These are phyloP conservation scores for Eulimnadia texana DNA, from an alignment of 1,140 invertebrate genomes.

Conservation along the genomic window DNA sequence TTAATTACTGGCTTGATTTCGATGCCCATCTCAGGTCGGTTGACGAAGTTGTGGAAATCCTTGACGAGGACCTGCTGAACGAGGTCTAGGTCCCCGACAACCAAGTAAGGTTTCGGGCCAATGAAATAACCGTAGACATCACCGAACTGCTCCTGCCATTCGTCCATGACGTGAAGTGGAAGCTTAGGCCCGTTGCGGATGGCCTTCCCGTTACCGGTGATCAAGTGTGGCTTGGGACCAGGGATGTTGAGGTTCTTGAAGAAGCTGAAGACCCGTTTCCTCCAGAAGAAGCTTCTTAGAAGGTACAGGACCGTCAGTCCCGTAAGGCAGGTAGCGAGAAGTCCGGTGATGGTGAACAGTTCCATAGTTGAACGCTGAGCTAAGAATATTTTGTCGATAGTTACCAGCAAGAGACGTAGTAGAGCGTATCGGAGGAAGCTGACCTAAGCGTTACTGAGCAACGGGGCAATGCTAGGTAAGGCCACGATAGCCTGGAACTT, in stretches of 20 bases:
- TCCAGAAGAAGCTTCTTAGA: not conserved
- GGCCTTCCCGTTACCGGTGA: constrained; percentile 25
- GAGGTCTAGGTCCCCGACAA: constrained; percentile 27
- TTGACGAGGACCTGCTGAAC: constrained; percentile 28
- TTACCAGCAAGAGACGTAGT: no score
- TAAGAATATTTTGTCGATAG: not conserved
- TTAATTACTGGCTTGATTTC: constrained; percentile 25
- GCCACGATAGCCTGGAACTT: not conserved
- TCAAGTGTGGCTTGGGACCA: constrained; percentile 25
- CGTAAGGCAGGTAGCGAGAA: not conserved
- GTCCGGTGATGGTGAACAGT: not conserved
- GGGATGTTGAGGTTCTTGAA: constrained; percentile 24
- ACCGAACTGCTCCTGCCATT: constrained; percentile 28
- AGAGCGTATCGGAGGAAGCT: no score
- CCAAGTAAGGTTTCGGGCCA: constrained; percentile 25
- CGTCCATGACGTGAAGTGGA: constrained; percentile 20
- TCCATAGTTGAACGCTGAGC: not conserved
- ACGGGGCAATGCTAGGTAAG: not conserved
- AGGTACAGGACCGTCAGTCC: not conserved
- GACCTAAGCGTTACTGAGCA: no score
- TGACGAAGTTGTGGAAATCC: constrained; percentile 25
- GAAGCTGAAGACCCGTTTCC: constrained; percentile 11
- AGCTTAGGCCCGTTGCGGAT: constrained; percentile 15
- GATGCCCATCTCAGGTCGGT: constrained; percentile 25
- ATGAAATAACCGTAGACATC: constrained; percentile 28